Conservation (phyloP, 2,797 vertebrate genomes). For the Tenualosa thibaudeaui region DNA sequence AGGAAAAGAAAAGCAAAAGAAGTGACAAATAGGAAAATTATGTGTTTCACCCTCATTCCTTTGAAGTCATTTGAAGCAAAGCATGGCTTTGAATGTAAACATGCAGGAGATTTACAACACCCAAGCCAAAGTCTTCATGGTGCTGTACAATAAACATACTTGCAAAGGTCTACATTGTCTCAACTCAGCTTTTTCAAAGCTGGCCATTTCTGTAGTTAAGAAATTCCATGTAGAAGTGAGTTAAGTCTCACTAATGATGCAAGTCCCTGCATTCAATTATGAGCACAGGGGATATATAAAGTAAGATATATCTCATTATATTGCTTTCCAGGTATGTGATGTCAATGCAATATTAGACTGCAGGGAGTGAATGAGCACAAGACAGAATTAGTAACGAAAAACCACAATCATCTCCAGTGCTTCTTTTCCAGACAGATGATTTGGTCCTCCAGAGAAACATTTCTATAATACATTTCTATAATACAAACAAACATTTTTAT, state of each 20-base stretch:
- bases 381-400: too few species aligned
- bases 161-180: background rate
- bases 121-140: background rate
- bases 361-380: background rate
- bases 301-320: background rate
- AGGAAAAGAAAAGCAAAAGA: background rate
- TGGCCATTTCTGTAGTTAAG: background rate
- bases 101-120: background rate
- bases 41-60: background rate
- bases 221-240: background rate
- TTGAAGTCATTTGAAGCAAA: conserved; percentile 3
- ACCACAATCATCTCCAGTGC: background rate
- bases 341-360: background rate
- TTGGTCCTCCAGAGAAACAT: background rate
- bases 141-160: background rate
- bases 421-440: background rate
- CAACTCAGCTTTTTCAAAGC: background rate
- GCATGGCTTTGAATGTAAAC: background rate
- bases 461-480: background rate
- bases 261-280: background rate
- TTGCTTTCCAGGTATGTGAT: background rate
- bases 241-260: background rate
- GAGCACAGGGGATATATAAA: background rate
- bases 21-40: conserved; percentile 1
- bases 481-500: background rate